Base-by-base conservation (phyloP, 2,113 vertebrate species). In the Erinaceus europaeus region DNA sequence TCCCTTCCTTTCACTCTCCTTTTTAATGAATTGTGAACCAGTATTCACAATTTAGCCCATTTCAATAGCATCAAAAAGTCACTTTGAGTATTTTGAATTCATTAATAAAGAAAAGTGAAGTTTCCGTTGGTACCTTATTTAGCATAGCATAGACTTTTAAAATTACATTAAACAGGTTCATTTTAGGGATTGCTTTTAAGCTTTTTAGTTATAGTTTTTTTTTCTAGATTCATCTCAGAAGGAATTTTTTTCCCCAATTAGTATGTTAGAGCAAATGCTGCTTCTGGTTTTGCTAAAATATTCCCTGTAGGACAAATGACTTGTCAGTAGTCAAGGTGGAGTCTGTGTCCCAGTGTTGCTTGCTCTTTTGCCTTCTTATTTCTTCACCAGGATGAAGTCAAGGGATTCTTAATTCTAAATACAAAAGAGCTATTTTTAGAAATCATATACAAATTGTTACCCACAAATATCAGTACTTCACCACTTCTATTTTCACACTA, bases 91-190 rank as follows among this genome's bases (percentile, higher is more conserved):
- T 75, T 90, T 91, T 84, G 5, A 84, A 65, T 91, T 81, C 23
- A 91, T 88, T 91, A 94, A 91, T 88, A 85, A 73, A 77, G 46
- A 80, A 91, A 93, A 86, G 86, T 61, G 76, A 80, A 11, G 67
- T 42, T 90, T 94, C 23, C 62, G 84, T 94, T 90, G 93, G 52
- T 10, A 86, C 10, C 64, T 21, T 76, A 71, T 90, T 86, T 89
- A 85, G 44, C 90, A 86, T 85, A 80, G 62, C 18, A 15, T 12
- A 85, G n/a, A 67, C 67, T 88, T 90, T 86, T 79, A 36, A 92
- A 91, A 80, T 88, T 84, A 38, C 34, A 77, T 71, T 94, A 40
- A 91, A 90, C 86, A 32, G 14, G 69, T 88, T 91, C 55, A 77
- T 90, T 88, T 90, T 86, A 80, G 25, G 6, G 32, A 86, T 74